Evolutionary conservation across 2,888 invertebrate genomes (phyloP), one percentile per base, ranked within the genome.

Genomic region (Heteromyza rotundicornis): DNA sequence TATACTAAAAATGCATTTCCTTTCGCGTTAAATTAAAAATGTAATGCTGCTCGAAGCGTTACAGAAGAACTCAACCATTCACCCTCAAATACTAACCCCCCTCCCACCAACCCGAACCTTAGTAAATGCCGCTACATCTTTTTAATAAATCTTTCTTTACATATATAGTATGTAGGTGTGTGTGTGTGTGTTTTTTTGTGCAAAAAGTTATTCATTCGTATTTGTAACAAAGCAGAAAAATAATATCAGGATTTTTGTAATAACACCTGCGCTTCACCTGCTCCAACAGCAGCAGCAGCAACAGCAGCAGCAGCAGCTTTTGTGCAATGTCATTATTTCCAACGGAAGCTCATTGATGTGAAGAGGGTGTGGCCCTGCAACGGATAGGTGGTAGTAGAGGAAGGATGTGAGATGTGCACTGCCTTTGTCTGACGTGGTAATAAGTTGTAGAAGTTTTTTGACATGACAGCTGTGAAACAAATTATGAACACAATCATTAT

Each of bases 1-100:
- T 64, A 52, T 2, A 3, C 12, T 27, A 35, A 24, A 56, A 57
- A 49, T 57, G 61, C 65, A 66, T 66, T 66, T 69, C 51, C 66
- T 63, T 64, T 55, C 65, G 72, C 72, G 75, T 74, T 74, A 79
- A 77, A 77, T 77, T 78, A 76, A 79, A 77, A 78, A 74, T 68
- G 70, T 70, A 67, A 70, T 72, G 68, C 54, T 8, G 35, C 23
- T 16, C 22, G 22, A 40, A 32, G 32, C 32, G 12, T n/a, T n/a
- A n/a, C n/a, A n/a, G n/a, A n/a, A n/a, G n/a, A n/a, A n/a, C n/a
- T n/a, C n/a, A n/a, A n/a, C n/a, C n/a, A n/a, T n/a, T n/a, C n/a
- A n/a, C n/a, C n/a, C n/a, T n/a, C n/a, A n/a, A n/a, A n/a, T n/a
- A n/a, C n/a, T n/a, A n/a, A n/a, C n/a, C n/a, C n/a, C n/a, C n/a